These are phyloP conservation scores for Momotus momota DNA, from an alignment of 2,797 vertebrate genomes.

Conservation along the genomic window DNA sequence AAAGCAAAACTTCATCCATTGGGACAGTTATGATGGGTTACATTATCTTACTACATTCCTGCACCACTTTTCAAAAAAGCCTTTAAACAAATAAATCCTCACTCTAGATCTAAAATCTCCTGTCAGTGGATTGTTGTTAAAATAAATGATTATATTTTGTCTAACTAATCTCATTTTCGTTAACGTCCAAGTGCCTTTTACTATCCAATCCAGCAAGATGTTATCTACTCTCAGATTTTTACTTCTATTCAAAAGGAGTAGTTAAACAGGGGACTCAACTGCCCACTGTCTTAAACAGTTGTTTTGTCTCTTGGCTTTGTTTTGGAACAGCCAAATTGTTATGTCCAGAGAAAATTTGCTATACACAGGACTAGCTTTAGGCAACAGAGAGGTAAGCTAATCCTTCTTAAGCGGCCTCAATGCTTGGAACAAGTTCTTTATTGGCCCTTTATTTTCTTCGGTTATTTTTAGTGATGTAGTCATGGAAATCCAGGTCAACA, in stretches of 20 bases:
- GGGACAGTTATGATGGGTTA: constrained; percentile 39
- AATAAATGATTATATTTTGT: constrained; percentile 23
- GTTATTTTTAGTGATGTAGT: neutral
- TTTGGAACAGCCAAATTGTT: neutral
- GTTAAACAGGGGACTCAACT: neutral
- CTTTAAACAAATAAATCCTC: constrained; percentile 37
- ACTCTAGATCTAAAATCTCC: constrained; percentile 44
- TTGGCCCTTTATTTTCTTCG: neutral
- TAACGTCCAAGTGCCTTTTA: constrained; percentile 38
- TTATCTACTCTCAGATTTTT: neutral
- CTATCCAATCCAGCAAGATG: constrained; percentile 9
- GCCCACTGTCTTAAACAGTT: neutral
- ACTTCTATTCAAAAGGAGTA: neutral
- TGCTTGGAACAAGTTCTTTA: neutral
- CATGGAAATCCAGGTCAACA: neutral
- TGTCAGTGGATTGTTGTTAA: constrained; percentile 1
- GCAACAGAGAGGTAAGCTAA: neutral
- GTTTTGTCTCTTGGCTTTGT: neutral
- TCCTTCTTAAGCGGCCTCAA: neutral
- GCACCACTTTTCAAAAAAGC: constrained; percentile 26
- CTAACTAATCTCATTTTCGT: constrained; percentile 14
- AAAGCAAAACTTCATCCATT: constrained; percentile 52
- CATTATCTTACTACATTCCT: constrained; percentile 32
- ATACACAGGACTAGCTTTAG: neutral
- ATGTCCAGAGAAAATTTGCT: neutral